Evolutionary conservation across 2,888 invertebrate species (phyloP), one percentile per base, ranked within the genome.

Genomic region (Drosophila testacea): DNA sequence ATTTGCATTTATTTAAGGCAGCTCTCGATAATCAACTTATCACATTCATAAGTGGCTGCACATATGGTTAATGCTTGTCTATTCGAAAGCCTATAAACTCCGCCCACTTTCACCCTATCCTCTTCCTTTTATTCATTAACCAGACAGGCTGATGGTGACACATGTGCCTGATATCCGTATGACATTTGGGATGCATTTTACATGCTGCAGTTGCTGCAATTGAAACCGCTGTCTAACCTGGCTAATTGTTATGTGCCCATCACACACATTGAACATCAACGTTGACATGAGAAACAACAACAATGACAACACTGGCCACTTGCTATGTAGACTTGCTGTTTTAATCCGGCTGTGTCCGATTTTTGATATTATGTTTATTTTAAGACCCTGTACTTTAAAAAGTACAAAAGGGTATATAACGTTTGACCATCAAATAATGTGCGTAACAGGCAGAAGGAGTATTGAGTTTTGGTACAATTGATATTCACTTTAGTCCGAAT

Each of bases 241-340:
- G 74, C 88, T 88, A 88, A 88, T 88, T 88, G 83, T 88, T 84
- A 73, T 75, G 67, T 78, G 76, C 71, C 73, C 69, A 69, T 75
- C 73, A 66, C 75, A 81, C 41, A 62, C 70, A 63, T 52, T 48
- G 46, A 61, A 61, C 71, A 69, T 55, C 67, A 71, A 42, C 63
- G 66, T 63, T 69, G 65, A 69, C 79, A 78, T 47, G 50, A 28
- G 10, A 52, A 50, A 5, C 47, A 52, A 22, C 38, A 44, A 41
- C 32, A 64, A 56, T 32, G 39, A 46, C 39, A 50, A 65, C 32
- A 6, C 9, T 28, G 5, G 5, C 13, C 11, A 63, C 34, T 48
- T 64, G 72, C 36, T 36, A 16, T 16, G 16, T 16, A 16, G 16
- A 60, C 32, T 30, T 30, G 30, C 65, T 56, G 46, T 38, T 16